Base-by-base conservation (phyloP, 2,797 vertebrate species). In the Pseudomugil tenellus region DNA sequence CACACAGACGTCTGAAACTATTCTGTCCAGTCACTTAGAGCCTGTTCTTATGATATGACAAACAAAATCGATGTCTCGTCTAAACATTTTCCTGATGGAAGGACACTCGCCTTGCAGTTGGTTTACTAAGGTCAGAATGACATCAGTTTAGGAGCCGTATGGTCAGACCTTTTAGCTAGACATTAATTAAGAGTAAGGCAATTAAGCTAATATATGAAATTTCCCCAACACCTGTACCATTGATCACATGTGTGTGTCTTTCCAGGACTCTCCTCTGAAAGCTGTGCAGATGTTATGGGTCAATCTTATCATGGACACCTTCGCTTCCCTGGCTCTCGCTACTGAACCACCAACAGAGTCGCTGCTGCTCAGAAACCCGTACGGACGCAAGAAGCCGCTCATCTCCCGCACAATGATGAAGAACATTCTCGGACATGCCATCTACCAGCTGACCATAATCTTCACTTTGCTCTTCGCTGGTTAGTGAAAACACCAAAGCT, bases 231-330 rank as follows among this genome's bases (percentile, higher is more conserved):
- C 29, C 6, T 29, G 29, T 29, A 29, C 29, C 6, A 29, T 29
- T 29, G 6, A 29, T 29, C 3, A 29, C 29, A 29, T 29, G 29
- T 55, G 6, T 52, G 26, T 49, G 10, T 56, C 28, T 73, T 58
- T 72, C 4, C 56, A 95, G 94, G 94, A 95, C 76, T 95, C 97
- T 59, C 97, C 98, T 1, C 91, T 99, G 67, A 99, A 99, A 83
- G 98, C 98, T 0, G 98, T 99, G 25, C 98, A 99, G 92, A 99
- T 99, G 98, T 75, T 99, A 69, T 99, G 97, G 98, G 98, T 99
- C 43, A 99, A 99, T 84, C 95, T 99, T 28, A 99, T 99, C 84
- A 99, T 99, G 98, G 98, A 99, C 91, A 99, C 97, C 0, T 98
- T 99, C 0, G 97, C 98, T 6, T 99, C 98, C 0, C 90, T 99